A percentile compares a stretch with the other conserved stretches of the same genome.
Conservation (phyloP, 2,113 vertebrate species). For the Paracanthobrama guichenoti region DNA sequence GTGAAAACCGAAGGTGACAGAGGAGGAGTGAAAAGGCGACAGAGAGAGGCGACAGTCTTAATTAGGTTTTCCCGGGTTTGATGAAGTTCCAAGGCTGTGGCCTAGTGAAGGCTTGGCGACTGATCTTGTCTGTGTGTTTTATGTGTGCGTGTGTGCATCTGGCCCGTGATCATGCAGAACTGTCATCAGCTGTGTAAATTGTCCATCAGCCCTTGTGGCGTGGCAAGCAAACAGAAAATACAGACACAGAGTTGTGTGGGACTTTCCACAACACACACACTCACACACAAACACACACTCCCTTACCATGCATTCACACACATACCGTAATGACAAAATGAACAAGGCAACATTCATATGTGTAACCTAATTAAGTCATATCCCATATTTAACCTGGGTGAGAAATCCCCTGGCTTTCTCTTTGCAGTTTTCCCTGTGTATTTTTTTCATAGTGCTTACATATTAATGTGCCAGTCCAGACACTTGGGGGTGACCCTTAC, state of each 20-base stretch:
- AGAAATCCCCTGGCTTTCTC: constrained; percentile 27
- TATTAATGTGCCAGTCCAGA: constrained; percentile 44
- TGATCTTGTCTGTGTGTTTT: constrained; percentile 35
- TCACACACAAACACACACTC: constrained; percentile 56
- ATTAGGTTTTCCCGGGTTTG: constrained; percentile 80
- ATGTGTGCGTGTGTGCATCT: constrained; percentile 52
- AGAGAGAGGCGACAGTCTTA: constrained; percentile 56
- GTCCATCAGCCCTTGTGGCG: constrained; percentile 77
- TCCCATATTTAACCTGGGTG: not conserved
- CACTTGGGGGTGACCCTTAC: constrained; percentile 30
- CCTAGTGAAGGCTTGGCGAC: constrained; percentile 45
- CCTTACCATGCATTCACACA: constrained; percentile 47
- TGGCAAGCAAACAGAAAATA: constrained; percentile 76
- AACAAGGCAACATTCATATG: constrained; percentile 13
- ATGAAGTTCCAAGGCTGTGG: constrained; percentile 79
- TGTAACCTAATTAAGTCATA: constrained; percentile 1
- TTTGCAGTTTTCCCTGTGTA: constrained; percentile 51
- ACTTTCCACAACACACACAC: constrained; percentile 70
- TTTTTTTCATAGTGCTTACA: constrained; percentile 19
- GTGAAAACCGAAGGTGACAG: constrained; percentile 39
- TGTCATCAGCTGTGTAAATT: constrained; percentile 82
- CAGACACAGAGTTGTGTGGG: constrained; percentile 75
- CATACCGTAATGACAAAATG: constrained; percentile 58
- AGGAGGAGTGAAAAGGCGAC: constrained; percentile 57
- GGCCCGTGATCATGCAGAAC: constrained; percentile 85